Evolutionary conservation across 1,140 invertebrate genomes (phyloP).

Genomic region (Glomeris maerens): DNA sequence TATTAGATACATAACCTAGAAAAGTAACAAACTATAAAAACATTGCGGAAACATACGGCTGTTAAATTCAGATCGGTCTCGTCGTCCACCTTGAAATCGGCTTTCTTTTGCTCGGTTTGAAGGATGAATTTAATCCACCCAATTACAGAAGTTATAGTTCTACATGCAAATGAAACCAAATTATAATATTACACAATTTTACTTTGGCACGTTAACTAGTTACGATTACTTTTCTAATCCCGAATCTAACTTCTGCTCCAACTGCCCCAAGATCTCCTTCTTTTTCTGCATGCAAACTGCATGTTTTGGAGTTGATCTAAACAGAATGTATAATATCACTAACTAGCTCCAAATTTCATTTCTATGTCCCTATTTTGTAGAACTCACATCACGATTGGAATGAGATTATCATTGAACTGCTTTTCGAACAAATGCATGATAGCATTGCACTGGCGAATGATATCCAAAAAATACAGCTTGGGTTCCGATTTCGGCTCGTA

Average conservation of each 20-base stretch:
- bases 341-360: no score
- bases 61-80: slow-evolving; percentile 28
- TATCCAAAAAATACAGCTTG: slow-evolving; percentile 86
- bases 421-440: slow-evolving; percentile 93
- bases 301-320: slow-evolving; percentile 72
- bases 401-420: slow-evolving; percentile 74
- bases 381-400: slow-evolving; percentile 71
- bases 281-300: slow-evolving; percentile 77
- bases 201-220: no score
- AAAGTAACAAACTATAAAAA: slow-evolving; percentile 11
- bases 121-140: slow-evolving; percentile 84
- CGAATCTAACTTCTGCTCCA: slow-evolving; percentile 79
- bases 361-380: no score
- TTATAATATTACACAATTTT: no score
- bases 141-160: slow-evolving; percentile 69
- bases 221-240: slow-evolving; percentile 58
- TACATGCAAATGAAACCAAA: slow-evolving; percentile 26
- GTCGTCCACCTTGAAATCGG: slow-evolving; percentile 87
- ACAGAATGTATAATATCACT: slow-evolving; percentile 19
- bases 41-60: slow-evolving; percentile 25
- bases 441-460: slow-evolving; percentile 85
- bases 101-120: slow-evolving; percentile 86
- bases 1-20: no score
- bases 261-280: slow-evolving; percentile 64
- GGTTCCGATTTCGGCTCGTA: slow-evolving; percentile 64